A percentile compares a stretch with the other conserved stretches of the same genome.
phyloP scores from a whole-genome alignment of 2,797 vertebrate species.

The Hypotaenidia philippensis region DNA sequence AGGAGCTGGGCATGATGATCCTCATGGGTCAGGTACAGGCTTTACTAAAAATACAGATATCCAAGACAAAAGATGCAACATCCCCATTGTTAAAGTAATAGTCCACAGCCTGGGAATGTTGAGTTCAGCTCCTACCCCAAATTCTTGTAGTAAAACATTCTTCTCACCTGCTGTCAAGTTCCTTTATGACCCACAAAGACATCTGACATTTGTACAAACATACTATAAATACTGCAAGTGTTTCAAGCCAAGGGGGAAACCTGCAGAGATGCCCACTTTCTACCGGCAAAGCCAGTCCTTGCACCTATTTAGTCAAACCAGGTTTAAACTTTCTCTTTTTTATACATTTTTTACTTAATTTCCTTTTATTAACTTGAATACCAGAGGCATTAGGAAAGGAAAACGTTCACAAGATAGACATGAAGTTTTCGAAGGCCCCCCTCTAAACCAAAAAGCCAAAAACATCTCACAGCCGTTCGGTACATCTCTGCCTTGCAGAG shows the following conservation, averaged over 20 bases:
- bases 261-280: neutral
- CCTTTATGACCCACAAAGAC: neutral
- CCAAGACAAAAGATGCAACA: neutral
- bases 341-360: neutral
- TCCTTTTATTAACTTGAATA: neutral
- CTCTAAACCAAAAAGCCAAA: neutral
- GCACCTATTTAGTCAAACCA: neutral
- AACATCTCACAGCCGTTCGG: neutral
- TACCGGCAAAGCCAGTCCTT: neutral
- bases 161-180: neutral
- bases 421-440: neutral
- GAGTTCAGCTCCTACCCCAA: neutral
- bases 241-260: neutral
- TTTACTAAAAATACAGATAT: neutral
- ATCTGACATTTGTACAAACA: neutral
- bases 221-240: neutral
- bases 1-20: neutral
- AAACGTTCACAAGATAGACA: neutral
- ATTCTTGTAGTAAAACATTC: neutral
- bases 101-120: neutral
- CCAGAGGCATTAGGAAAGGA: neutral
- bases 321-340: neutral
- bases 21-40: neutral
- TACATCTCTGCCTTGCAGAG: neutral
- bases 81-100: neutral